A percentile compares a stretch with the other conserved stretches of the same genome.
Conservation (phyloP, 2,797 vertebrate species). For the Dromococcyx pavoninus region DNA sequence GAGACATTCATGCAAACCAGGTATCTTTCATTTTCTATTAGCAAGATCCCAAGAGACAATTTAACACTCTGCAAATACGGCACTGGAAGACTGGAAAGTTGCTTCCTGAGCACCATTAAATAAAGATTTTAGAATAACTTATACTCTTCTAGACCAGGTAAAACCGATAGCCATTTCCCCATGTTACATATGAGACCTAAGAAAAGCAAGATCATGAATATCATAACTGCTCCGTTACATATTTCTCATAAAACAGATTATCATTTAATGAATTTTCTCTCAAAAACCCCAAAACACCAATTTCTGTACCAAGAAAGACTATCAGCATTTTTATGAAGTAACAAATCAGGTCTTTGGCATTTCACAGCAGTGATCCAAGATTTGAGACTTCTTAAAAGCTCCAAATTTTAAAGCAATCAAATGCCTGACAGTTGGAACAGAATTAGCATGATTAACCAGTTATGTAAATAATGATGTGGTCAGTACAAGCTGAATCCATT, state of each 20-base stretch:
- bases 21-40: conserved; percentile 49
- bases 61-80: conserved; percentile 17
- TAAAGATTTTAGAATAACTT: conserved; percentile 7
- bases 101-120: conserved; percentile 30
- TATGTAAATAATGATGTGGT: conserved; percentile 40
- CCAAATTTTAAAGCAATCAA: conserved; percentile 53
- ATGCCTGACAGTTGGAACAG: conserved; percentile 48
- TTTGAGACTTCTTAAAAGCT: conserved; percentile 22
- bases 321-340: conserved; percentile 22
- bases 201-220: background rate
- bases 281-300: background rate
- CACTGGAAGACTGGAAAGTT: conserved; percentile 23
- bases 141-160: background rate
- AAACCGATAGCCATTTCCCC: conserved; percentile 1
- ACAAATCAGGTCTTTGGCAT: conserved; percentile 11
- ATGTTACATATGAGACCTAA: background rate
- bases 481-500: background rate
- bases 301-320: background rate
- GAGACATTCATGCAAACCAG: conserved; percentile 14
- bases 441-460: conserved; percentile 60
- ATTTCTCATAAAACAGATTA: conserved; percentile 10
- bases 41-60: conserved; percentile 15
- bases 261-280: background rate
- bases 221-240: background rate
- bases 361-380: conserved; percentile 24